Conservation (phyloP, 2,888 invertebrate genomes). For the Chaitophorus viminalis region DNA sequence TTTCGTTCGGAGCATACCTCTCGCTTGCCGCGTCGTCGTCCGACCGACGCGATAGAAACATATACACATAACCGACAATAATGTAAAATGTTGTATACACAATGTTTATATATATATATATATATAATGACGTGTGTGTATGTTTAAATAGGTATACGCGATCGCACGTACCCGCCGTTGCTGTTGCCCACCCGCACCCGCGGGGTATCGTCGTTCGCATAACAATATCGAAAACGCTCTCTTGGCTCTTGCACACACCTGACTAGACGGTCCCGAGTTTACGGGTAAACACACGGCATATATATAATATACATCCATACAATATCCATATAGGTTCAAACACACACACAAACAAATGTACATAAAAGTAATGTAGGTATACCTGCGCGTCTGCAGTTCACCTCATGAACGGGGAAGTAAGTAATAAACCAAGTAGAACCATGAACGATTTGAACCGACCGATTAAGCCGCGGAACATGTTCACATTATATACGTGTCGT, state of each 20-base stretch:
- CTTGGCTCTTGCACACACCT: neutral
- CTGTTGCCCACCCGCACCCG: neutral
- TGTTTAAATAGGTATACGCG: neutral
- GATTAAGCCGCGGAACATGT: no score
- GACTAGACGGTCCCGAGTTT: neutral
- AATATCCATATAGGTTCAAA: no score
- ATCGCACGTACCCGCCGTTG: neutral
- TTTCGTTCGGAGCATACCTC: constrained; percentile 20
- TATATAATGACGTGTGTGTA: neutral
- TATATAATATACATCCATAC: neutral
- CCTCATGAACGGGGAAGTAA: no score
- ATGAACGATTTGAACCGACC: no score
- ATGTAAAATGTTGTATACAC: neutral
- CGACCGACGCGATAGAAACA: neutral
- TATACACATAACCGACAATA: neutral
- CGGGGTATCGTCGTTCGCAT: neutral
- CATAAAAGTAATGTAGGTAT: no score
- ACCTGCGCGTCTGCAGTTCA: no score
- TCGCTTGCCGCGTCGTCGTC: neutral
- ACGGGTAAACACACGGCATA: neutral
- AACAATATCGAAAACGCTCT: neutral
- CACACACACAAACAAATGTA: no score
- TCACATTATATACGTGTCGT: no score
- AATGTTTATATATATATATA: neutral
- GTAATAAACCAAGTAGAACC: no score